These are phyloP conservation scores for Oryzias curvinotus DNA, from an alignment of 2,113 vertebrate genomes.

Conservation along the genomic window DNA sequence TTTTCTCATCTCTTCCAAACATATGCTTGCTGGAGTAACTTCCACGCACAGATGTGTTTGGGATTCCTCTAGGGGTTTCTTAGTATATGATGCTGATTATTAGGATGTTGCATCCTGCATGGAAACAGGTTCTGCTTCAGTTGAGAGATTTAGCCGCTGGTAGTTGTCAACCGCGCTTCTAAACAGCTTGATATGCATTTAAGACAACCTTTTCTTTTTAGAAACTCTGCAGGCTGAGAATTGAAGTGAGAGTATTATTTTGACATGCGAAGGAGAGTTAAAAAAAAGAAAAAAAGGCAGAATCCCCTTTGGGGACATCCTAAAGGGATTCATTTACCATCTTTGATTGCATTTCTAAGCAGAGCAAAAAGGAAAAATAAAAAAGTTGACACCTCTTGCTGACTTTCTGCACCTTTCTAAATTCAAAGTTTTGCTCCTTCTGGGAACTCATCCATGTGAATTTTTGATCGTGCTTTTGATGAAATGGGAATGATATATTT, in stretches of 20 bases:
- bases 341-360: conserved; percentile 61
- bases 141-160: conserved; percentile 64
- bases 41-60: conserved; percentile 20
- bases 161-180: conserved; percentile 64
- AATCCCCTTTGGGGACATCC: conserved; percentile 63
- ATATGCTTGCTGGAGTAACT: conserved; percentile 2
- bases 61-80: conserved; percentile 33
- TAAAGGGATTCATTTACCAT: conserved; percentile 58
- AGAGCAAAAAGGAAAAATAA: conserved; percentile 36
- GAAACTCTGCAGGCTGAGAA: conserved; percentile 65
- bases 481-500: conserved; percentile 23
- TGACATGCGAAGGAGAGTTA: conserved; percentile 70
- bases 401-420: too few relatives aligned
- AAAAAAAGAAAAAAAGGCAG: conserved; percentile 54
- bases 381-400: conserved; percentile 54
- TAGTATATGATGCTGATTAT: conserved; percentile 58
- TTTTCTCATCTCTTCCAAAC: conserved; percentile 15
- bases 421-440: not conserved
- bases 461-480: conserved; percentile 28
- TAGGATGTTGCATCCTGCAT: conserved; percentile 44
- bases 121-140: conserved; percentile 64
- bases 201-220: conserved; percentile 60
- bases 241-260: conserved; percentile 68
- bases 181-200: conserved; percentile 72
- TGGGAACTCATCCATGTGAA: conserved; percentile 30